A percentile compares a stretch with the other conserved stretches of the same genome.
Conservation (phyloP, 2,797 vertebrate species). For the Propithecus deckenii region DNA sequence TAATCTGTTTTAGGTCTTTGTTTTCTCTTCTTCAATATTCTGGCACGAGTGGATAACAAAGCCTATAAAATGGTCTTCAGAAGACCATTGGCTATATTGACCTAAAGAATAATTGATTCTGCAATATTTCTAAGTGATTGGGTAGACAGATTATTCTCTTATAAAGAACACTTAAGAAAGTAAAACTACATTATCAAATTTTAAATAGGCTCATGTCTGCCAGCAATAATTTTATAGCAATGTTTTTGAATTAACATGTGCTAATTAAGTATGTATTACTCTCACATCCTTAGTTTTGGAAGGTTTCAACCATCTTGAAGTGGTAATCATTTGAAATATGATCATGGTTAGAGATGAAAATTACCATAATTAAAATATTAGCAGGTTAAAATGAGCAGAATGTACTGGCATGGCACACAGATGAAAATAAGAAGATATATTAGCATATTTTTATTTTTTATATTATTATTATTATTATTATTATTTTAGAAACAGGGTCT, state of each 20-base stretch:
- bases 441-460: neutral
- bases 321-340: neutral
- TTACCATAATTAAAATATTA: neutral
- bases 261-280: neutral
- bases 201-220: neutral
- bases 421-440: neutral
- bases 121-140: neutral
- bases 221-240: neutral
- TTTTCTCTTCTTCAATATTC: neutral
- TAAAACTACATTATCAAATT: too few species aligned
- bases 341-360: neutral
- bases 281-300: neutral
- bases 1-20: neutral
- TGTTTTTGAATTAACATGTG: neutral
- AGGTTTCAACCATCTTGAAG: neutral
- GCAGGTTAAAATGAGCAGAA: neutral
- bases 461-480: too few species aligned
- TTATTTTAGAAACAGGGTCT: too few species aligned
- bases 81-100: neutral
- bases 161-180: neutral
- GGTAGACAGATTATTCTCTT: neutral
- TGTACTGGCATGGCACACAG: neutral
- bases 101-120: neutral
- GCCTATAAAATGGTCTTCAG: neutral
- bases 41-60: neutral